These are phyloP conservation scores for Tragelaphus buxtoni DNA, from an alignment of 2,113 vertebrate genomes.

Conservation along the genomic window DNA sequence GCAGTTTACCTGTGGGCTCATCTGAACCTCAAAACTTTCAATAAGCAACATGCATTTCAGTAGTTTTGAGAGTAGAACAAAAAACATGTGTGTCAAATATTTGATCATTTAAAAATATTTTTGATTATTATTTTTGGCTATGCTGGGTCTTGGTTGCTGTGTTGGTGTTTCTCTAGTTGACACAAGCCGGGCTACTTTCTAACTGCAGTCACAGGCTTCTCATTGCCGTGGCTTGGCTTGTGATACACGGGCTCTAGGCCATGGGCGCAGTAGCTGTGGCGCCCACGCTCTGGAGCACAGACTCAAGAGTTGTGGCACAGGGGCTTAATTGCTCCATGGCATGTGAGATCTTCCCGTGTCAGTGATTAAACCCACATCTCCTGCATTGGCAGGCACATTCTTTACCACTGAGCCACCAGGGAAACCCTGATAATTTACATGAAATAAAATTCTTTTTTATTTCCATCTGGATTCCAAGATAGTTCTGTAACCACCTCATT, in stretches of 20 bases:
- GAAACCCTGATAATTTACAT: neutral
- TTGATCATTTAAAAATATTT: neutral
- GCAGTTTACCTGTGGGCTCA: neutral
- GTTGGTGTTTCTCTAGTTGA: neutral
- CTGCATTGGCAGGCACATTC: neutral
- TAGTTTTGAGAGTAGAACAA: neutral
- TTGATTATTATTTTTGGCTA: neutral
- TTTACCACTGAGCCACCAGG: neutral
- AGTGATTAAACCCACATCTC: neutral
- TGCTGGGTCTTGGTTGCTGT: neutral
- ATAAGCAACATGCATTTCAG: neutral
- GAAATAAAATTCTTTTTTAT: neutral
- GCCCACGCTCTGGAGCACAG: neutral
- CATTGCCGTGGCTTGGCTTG: neutral
- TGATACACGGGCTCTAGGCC: accelerated
- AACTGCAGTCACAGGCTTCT: accelerated
- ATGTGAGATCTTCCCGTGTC: neutral
- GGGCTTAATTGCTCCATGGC: neutral
- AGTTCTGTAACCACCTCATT: neutral
- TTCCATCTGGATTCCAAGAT: neutral
- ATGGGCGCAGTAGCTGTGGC: neutral
- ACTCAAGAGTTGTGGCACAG: neutral
- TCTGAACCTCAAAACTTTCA: neutral
- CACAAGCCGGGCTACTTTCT: neutral
- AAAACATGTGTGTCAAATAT: neutral